Evolutionary conservation across 2,888 invertebrate species (phyloP).

Genomic region (Clostera curtula): DNA sequence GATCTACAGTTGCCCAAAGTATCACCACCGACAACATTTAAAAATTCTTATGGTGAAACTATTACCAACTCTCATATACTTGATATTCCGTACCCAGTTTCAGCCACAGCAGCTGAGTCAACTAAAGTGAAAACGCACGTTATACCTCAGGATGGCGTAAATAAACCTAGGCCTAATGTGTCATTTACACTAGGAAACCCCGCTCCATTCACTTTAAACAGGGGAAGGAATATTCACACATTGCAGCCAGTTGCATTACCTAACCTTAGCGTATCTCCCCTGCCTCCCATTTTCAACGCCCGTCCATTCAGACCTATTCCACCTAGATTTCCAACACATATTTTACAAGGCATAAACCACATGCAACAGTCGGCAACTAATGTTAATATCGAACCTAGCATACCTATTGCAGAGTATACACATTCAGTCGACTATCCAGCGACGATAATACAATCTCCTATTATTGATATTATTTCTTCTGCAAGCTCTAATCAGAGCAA

Average conservation of each 20-base stretch:
- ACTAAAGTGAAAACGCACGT: conserved; percentile 57
- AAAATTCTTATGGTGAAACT: conserved; percentile 64
- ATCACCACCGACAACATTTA: conserved; percentile 47
- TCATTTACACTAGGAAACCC: conserved; percentile 58
- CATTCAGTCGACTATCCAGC: conserved; percentile 83
- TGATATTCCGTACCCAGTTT: conserved; percentile 49
- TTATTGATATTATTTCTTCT: conserved; percentile 74
- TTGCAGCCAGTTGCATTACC: conserved; percentile 78
- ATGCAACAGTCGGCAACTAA: conserved; percentile 44
- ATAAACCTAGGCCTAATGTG: conserved; percentile 33
- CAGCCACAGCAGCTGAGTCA: conserved; percentile 59
- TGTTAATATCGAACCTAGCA: conserved; percentile 77
- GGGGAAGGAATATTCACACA: conserved; percentile 65
- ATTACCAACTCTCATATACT: conserved; percentile 45
- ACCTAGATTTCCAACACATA: conserved; percentile 32
- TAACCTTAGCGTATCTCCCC: conserved; percentile 75
- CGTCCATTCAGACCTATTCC: conserved; percentile 66
- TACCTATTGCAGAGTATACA: conserved; percentile 80
- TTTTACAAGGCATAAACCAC: conserved; percentile 45
- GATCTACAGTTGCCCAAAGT: conserved; percentile 54
- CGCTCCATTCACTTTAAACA: conserved; percentile 58
- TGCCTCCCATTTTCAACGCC: conserved; percentile 78
- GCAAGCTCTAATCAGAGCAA: conserved; percentile 49
- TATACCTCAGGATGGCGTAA: conserved; percentile 34
- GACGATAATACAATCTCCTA: conserved; percentile 80